Conservation (phyloP, 2,797 vertebrate genomes). For the Pseudocheirus occidentalis region DNA sequence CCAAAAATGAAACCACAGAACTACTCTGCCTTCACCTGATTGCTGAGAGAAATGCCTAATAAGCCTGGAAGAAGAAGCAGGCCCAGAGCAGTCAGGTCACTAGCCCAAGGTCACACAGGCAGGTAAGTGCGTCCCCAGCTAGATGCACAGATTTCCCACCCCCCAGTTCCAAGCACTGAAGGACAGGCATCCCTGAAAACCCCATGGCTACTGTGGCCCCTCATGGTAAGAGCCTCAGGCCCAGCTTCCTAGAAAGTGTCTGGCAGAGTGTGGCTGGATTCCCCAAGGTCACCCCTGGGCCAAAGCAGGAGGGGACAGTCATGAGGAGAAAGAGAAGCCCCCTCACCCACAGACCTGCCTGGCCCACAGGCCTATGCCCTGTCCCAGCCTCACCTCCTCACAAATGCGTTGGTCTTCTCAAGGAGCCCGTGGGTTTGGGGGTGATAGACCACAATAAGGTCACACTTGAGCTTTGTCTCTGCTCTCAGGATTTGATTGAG, state of each 20-base stretch:
- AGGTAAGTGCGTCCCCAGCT: background rate
- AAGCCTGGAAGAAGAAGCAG: background rate
- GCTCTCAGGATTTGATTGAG: background rate
- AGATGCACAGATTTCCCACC: background rate
- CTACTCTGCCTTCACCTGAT: background rate
- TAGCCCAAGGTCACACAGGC: background rate
- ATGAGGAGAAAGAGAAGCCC: too few relatives aligned
- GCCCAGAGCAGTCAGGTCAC: background rate
- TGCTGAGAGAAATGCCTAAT: background rate
- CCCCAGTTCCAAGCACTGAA: background rate
- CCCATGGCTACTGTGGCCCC: background rate
- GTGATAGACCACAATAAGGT: background rate
- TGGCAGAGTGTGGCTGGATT: too few relatives aligned
- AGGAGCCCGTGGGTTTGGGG: background rate
- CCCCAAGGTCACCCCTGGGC: background rate
- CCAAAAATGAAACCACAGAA: background rate
- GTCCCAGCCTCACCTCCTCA: background rate
- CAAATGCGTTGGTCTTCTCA: background rate
- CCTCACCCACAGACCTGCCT: too few relatives aligned
- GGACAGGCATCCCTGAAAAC: background rate
- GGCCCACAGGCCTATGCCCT: background rate
- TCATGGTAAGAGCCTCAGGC: background rate
- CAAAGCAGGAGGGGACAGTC: too few relatives aligned
- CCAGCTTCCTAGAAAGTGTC: background rate
- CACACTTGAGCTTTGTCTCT: background rate